Percentiles rank a stretch among this genome's conserved stretches.
Conservation (phyloP, 2,888 invertebrate genomes). For the Nomada lathburiana region DNA sequence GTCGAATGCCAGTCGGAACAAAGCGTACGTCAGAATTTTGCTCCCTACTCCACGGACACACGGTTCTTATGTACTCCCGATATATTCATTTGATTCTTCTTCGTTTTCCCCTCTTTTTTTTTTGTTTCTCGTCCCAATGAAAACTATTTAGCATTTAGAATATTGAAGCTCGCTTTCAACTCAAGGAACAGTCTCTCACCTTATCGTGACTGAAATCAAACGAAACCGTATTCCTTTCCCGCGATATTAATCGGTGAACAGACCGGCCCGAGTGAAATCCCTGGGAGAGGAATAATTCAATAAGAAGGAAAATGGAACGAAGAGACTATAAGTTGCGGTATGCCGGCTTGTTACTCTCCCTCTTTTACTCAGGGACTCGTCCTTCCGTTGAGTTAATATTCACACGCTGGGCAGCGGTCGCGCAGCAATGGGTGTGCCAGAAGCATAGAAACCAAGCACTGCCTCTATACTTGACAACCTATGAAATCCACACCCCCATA, state of each 20-base stretch:
- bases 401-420: slow-evolving; percentile 52
- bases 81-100: neutral
- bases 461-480: slow-evolving; percentile 53
- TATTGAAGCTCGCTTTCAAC: slow-evolving; percentile 37
- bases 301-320: slow-evolving; percentile 55
- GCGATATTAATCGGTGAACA: slow-evolving; percentile 45
- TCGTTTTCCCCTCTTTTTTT: neutral
- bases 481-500: slow-evolving; percentile 61
- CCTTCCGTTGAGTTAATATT: slow-evolving; percentile 45
- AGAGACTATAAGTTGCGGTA: slow-evolving; percentile 28
- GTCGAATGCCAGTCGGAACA: slow-evolving; percentile 58
- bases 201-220: slow-evolving; percentile 42
- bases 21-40: slow-evolving; percentile 62
- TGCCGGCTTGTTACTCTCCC: slow-evolving; percentile 59
- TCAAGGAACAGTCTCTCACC: slow-evolving; percentile 10
- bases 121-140: neutral
- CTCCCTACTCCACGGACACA: slow-evolving; percentile 33
- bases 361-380: slow-evolving; percentile 52
- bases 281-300: slow-evolving; percentile 51
- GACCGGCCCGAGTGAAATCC: slow-evolving; percentile 41
- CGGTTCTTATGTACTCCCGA: slow-evolving; percentile 10
- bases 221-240: slow-evolving; percentile 48
- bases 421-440: slow-evolving; percentile 67
- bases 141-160: too few relatives aligned
- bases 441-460: slow-evolving; percentile 50